phyloP scores from a whole-genome alignment of 2,113 vertebrate species.

The Mixornis gularis region DNA sequence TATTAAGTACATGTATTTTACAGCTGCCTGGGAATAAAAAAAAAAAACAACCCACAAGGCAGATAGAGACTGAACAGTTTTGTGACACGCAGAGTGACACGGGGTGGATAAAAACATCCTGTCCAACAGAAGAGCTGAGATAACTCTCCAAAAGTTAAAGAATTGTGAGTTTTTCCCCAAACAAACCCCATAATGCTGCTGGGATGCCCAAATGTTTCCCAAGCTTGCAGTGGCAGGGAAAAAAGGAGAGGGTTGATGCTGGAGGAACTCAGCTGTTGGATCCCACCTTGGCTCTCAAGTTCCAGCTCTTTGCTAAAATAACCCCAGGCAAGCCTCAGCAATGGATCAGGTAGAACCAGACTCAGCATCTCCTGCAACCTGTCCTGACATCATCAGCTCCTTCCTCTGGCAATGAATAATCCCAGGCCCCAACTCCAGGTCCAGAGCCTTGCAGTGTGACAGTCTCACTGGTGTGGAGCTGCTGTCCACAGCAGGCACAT shows the following conservation, averaged over 20 bases:
- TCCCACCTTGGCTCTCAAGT: background rate
- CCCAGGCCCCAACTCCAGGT: too few species aligned
- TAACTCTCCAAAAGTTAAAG: background rate
- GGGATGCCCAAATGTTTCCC: background rate
- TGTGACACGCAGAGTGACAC: background rate
- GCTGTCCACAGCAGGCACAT: fast-evolving
- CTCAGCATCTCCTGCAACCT: background rate
- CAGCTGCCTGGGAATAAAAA: background rate
- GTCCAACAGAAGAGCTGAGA: background rate
- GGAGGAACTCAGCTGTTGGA: background rate
- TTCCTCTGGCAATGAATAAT: background rate
- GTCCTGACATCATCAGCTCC: fast-evolving
- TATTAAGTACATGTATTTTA: conserved; percentile 54
- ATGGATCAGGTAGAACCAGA: background rate
- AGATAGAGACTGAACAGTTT: background rate
- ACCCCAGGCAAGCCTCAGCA: background rate
- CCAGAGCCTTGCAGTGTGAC: background rate
- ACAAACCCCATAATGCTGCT: background rate
- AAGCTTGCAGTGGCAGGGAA: background rate
- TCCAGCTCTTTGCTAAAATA: background rate
- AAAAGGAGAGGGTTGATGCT: too few species aligned
- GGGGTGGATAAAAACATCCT: background rate
- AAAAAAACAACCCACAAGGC: background rate
- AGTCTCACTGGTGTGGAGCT: background rate
- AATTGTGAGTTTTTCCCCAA: background rate